Percentiles rank a stretch among this genome's conserved stretches.
phyloP scores from a whole-genome alignment of 1,140 invertebrate species.

The Zaprionus inermis region DNA sequence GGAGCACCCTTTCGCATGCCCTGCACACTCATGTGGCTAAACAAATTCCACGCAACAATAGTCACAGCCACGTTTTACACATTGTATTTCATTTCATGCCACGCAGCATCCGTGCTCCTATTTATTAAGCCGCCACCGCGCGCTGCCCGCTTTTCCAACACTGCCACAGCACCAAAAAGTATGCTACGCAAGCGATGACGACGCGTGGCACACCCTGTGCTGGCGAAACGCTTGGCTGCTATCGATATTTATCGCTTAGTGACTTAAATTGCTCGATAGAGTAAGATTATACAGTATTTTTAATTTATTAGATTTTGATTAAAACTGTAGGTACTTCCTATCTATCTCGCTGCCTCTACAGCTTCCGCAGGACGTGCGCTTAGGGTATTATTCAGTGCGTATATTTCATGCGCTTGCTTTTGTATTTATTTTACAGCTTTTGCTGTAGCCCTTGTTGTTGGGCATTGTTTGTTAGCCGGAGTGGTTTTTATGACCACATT shows the following conservation, averaged over 20 bases:
- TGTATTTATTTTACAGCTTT: conserved; percentile 14
- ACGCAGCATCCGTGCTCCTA: conserved; percentile 33
- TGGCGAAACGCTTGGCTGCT: neutral
- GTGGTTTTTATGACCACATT: conserved; percentile 65
- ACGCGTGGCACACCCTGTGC: conserved; percentile 9
- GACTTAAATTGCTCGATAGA: neutral
- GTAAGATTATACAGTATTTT: too few relatives aligned
- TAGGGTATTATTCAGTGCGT: neutral
- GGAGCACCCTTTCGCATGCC: neutral
- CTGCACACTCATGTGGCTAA: conserved; percentile 14
- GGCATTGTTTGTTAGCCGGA: conserved; percentile 35
- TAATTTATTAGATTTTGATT: neutral
- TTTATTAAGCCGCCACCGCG: conserved; percentile 42
- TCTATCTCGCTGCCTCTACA: too few relatives aligned
- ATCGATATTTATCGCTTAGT: neutral
- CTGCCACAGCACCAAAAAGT: conserved; percentile 40
- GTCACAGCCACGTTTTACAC: conserved; percentile 55
- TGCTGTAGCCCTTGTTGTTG: conserved; percentile 14
- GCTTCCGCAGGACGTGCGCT: too few relatives aligned
- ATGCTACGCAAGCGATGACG: neutral
- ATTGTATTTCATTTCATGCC: conserved; percentile 68
- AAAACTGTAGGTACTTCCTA: too few relatives aligned
- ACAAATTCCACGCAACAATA: conserved; percentile 64
- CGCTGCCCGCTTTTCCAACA: neutral
- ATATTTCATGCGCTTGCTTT: neutral